Evolutionary conservation across 2,888 invertebrate genomes (phyloP).

Genomic region (Cyrtodaria siliqua): DNA sequence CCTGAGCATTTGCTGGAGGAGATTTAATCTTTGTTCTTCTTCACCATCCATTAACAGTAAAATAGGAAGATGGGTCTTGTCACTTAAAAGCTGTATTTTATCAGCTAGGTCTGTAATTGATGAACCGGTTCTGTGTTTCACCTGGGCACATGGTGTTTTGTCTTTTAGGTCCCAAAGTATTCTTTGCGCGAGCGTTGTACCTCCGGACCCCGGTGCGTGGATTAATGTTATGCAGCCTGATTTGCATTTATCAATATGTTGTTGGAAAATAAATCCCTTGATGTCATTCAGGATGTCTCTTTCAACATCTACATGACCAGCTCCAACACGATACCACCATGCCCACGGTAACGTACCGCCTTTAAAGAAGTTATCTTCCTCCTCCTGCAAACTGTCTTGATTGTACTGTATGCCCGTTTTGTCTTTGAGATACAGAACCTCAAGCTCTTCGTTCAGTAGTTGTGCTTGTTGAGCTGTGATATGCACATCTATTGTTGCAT

Average conservation of each 20-base stretch:
- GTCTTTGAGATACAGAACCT: conserved; percentile 50
- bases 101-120: conserved; percentile 36
- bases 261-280: conserved; percentile 22
- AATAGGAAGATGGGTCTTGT: conserved; percentile 45
- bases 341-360: conserved; percentile 61
- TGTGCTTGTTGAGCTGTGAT: conserved; percentile 36
- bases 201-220: conserved; percentile 64
- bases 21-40: conserved; percentile 46
- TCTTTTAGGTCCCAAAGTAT: conserved; percentile 53
- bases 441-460: conserved; percentile 54
- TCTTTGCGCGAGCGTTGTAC: conserved; percentile 62
- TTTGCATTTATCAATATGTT: conserved; percentile 18
- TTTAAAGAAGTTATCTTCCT: conserved; percentile 57
- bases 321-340: conserved; percentile 43
- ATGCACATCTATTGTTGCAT: neutral
- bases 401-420: conserved; percentile 11
- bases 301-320: conserved; percentile 48
- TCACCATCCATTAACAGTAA: conserved; percentile 57
- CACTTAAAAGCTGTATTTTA: conserved; percentile 34
- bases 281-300: conserved; percentile 36
- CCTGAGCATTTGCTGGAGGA: conserved; percentile 6
- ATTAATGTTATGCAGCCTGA: conserved; percentile 34
- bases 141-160: conserved; percentile 49
- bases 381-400: conserved; percentile 30
- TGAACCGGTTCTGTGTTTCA: conserved; percentile 30